phyloP scores from a whole-genome alignment of 2,797 vertebrate genomes.

The Typhlichthys eigenmanni region DNA sequence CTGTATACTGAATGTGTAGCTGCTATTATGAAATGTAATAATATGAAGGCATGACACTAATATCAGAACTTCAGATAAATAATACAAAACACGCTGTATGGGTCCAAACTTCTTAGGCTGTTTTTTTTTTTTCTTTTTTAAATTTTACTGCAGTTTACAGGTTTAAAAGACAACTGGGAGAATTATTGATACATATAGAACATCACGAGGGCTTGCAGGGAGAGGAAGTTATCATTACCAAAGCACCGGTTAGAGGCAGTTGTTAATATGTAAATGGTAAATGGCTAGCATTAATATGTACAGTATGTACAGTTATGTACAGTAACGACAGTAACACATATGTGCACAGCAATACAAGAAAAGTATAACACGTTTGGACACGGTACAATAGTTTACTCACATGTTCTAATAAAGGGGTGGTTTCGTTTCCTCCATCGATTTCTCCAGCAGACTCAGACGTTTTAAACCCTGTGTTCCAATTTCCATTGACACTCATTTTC shows the following conservation, averaged over 20 bases:
- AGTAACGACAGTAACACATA: no score
- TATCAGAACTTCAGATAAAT: not conserved
- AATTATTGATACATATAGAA: not conserved
- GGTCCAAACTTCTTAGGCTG: not conserved
- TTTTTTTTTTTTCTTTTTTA: not conserved
- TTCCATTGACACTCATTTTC: constrained; percentile 51
- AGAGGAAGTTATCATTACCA: constrained; percentile 29
- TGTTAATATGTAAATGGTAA: no score
- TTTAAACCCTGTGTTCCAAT: not conserved
- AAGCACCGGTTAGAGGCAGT: no score
- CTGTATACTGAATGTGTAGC: no score
- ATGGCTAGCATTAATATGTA: no score
- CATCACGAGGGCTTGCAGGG: not conserved
- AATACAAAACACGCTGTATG: not conserved
- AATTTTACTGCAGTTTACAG: not conserved
- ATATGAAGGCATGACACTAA: not conserved
- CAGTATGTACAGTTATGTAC: no score
- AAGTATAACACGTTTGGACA: not conserved
- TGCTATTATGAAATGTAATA: no score
- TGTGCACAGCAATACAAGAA: not conserved
- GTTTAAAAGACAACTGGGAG: constrained; percentile 23
- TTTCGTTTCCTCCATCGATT: constrained; percentile 27
- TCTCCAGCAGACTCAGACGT: not conserved
- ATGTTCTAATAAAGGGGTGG: constrained; percentile 57
- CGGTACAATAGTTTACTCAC: constrained; percentile 57